phyloP scores from a whole-genome alignment of 2,797 vertebrate species.

The Smutsia gigantea region DNA sequence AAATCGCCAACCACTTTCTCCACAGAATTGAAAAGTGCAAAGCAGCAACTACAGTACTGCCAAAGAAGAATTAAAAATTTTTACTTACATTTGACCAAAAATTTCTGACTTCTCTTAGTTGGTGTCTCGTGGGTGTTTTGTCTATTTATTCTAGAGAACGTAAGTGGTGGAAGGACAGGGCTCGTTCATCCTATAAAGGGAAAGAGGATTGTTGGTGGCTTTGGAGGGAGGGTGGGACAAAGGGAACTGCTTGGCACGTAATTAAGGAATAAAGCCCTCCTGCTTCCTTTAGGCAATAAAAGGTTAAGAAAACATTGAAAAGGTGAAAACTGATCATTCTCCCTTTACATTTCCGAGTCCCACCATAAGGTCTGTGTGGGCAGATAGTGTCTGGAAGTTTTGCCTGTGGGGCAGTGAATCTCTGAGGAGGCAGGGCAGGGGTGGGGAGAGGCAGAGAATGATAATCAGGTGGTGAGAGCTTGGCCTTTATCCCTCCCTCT shows the following conservation, averaged over 20 bases:
- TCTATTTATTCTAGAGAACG: not conserved
- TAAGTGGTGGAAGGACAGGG: not conserved
- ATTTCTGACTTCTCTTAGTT: not conserved
- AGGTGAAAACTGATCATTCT: not conserved
- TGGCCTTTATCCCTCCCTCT: not conserved
- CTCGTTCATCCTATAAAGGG: not conserved
- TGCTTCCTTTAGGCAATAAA: not conserved
- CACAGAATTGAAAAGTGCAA: not conserved
- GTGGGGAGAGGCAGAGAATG: not conserved
- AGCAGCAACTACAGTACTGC: not conserved
- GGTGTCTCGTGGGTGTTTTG: not conserved
- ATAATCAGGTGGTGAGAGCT: accelerated
- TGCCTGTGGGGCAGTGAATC: not conserved
- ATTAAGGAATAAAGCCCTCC: not conserved
- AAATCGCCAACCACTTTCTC: not conserved
- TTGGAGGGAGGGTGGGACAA: not conserved
- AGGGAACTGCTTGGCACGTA: not conserved
- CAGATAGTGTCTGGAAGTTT: not conserved
- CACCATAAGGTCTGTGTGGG: not conserved
- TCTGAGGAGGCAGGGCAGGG: not conserved
- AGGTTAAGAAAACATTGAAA: not conserved
- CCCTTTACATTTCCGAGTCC: not conserved
- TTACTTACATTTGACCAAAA: not conserved
- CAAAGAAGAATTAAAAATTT: not conserved
- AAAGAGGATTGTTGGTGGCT: not conserved